These are phyloP conservation scores for Cyphomyrus plagiostoma DNA, from an alignment of 2,113 vertebrate species.

Conservation along the genomic window DNA sequence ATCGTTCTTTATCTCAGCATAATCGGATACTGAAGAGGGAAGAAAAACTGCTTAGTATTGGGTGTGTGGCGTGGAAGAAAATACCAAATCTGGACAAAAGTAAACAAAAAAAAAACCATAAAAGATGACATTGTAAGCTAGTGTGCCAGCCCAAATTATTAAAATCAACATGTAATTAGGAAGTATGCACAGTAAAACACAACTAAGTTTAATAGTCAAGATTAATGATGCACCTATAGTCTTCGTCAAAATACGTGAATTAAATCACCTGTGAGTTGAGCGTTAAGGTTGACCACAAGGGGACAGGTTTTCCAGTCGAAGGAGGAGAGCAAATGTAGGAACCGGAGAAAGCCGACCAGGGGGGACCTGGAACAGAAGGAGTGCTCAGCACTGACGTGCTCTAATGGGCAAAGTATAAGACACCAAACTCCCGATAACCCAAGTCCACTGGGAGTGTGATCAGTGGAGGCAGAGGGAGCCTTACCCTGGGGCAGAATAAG, in stretches of 20 bases:
- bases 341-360: conserved; percentile 87
- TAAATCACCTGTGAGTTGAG: conserved; percentile 70
- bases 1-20: conserved; percentile 76
- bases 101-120: background rate
- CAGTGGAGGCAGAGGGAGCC: background rate
- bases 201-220: background rate
- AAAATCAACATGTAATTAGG: background rate
- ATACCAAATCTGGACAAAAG: background rate
- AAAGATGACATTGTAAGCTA: background rate
- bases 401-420: background rate
- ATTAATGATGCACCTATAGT: background rate
- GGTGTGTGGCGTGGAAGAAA: background rate
- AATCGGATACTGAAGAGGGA: conserved; percentile 66
- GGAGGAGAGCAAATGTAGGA: conserved; percentile 78
- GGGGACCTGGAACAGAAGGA: conserved; percentile 66
- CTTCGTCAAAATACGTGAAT: background rate
- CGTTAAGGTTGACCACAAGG: conserved; percentile 83
- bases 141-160: background rate
- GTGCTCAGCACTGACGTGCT: background rate
- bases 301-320: conserved; percentile 95
- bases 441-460: background rate
- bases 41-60: background rate
- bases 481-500: conserved; percentile 83
- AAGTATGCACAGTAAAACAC: background rate
- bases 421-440: background rate